These are phyloP conservation scores for Siniperca undulata DNA, from an alignment of 2,797 vertebrate genomes.

Conservation along the genomic window DNA sequence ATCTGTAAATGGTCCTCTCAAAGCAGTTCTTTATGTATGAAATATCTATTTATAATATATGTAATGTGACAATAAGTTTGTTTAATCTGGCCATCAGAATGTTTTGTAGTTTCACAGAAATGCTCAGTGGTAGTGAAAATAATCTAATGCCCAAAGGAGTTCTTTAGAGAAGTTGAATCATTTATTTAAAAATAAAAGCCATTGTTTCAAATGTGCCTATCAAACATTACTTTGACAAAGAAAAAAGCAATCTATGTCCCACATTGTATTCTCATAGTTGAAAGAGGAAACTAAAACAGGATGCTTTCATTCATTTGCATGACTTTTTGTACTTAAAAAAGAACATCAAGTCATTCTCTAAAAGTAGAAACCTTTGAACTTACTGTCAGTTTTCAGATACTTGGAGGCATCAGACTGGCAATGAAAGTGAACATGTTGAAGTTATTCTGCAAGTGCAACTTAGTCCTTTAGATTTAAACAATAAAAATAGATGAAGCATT, in stretches of 20 bases:
- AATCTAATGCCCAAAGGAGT: constrained; percentile 63
- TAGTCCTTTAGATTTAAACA: constrained; percentile 61
- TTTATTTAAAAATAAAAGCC: constrained; percentile 83
- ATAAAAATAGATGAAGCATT: constrained; percentile 62
- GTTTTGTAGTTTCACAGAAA: constrained; percentile 38
- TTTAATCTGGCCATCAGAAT: constrained; percentile 57
- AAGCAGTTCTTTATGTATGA: constrained; percentile 56
- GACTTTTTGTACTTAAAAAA: constrained; percentile 57
- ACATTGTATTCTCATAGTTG: constrained; percentile 63
- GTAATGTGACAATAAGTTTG: constrained; percentile 48
- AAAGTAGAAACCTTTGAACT: constrained; percentile 71
- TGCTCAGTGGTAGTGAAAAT: constrained; percentile 45
- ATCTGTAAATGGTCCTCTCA: constrained; percentile 56
- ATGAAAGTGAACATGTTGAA: constrained; percentile 51
- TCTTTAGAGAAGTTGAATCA: constrained; percentile 64
- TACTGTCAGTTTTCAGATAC: constrained; percentile 63
- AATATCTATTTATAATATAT: constrained; percentile 72
- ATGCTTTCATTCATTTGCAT: constrained; percentile 64
- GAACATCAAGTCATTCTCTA: constrained; percentile 46
- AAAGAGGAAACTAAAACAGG: constrained; percentile 72
- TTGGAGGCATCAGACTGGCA: constrained; percentile 49
- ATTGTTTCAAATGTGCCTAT: constrained; percentile 67
- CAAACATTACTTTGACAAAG: constrained; percentile 70
- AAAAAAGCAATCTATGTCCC: constrained; percentile 54
- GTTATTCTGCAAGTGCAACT: constrained; percentile 75